Evolutionary conservation across 2,888 invertebrate species (phyloP), one percentile per base, ranked within the genome.

Genomic region (Tipula unca): DNA sequence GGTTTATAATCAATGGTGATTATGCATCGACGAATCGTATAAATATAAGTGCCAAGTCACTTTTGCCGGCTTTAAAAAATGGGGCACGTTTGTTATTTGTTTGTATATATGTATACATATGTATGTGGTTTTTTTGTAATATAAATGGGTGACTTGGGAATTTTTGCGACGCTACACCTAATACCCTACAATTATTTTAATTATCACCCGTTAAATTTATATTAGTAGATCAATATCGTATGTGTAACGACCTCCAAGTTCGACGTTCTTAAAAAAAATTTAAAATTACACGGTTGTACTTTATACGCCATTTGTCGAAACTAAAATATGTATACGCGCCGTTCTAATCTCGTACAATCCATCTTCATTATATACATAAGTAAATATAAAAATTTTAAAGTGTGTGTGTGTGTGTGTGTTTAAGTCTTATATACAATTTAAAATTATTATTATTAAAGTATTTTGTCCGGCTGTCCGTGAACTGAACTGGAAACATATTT

Each of bases 381-480:
- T 32, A 0, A 1, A 1, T 32, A 32, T 48, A n/a, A n/a, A 14
- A n/a, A 39, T 14, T 17, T 48, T n/a, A n/a, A 17, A 6, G 5
- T 20, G 17, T 48, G 10, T 69, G 8, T 6, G 10, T 69, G 69
- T 69, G 13, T 69, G 10, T 69, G 69, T 69, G 69, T 25, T 6
- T 25, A 69, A 25, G 69, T 48, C 4, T 39, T 13, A n/a, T n/a
- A n/a, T n/a, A n/a, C n/a, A n/a, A n/a, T n/a, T n/a, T n/a, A n/a
- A n/a, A n/a, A n/a, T n/a, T n/a, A n/a, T n/a, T n/a, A n/a, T n/a
- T n/a, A n/a, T n/a, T n/a, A n/a, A n/a, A 10, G 25, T 69, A 69
- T 69, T 69, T 25, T 69, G 69, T 69, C 69, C 69, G 69, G 69
- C 69, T 69, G 69, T 69, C 69, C 69, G 69, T 69, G 69, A 69